Evolutionary conservation across 2,797 vertebrate species (phyloP).

Genomic region (Pagetopsis macropterus): DNA sequence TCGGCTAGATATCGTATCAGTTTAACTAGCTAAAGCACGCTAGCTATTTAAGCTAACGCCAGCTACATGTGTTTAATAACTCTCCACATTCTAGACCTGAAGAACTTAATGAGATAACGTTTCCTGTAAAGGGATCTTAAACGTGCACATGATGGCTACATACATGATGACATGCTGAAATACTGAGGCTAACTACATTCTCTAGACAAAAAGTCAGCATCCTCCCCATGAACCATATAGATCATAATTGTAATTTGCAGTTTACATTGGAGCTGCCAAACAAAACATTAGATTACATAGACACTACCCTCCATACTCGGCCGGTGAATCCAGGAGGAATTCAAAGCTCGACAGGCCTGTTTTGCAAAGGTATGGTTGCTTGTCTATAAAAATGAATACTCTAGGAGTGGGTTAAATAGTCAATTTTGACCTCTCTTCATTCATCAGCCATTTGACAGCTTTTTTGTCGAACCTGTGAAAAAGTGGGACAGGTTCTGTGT

Average conservation of each 20-base stretch:
- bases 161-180: no score
- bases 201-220: no score
- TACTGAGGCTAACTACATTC: no score
- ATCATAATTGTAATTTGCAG: background rate
- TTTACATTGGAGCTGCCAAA: background rate
- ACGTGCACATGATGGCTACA: no score
- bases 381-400: slow-evolving; percentile 2
- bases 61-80: background rate
- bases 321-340: background rate
- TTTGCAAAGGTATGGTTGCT: background rate
- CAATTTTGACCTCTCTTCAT: background rate
- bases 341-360: background rate
- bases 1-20: no score
- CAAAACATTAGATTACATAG: no score
- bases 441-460: slow-evolving; percentile 6
- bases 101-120: no score
- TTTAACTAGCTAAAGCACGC: no score
- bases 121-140: no score
- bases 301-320: background rate
- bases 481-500: background rate
- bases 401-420: background rate
- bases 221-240: no score
- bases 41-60: background rate
- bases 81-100: no score
- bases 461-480: slow-evolving; percentile 12